Evolutionary conservation across 2,113 vertebrate genomes (phyloP), one percentile per base, ranked within the genome.

Genomic region (Clarias macrocephalus): DNA sequence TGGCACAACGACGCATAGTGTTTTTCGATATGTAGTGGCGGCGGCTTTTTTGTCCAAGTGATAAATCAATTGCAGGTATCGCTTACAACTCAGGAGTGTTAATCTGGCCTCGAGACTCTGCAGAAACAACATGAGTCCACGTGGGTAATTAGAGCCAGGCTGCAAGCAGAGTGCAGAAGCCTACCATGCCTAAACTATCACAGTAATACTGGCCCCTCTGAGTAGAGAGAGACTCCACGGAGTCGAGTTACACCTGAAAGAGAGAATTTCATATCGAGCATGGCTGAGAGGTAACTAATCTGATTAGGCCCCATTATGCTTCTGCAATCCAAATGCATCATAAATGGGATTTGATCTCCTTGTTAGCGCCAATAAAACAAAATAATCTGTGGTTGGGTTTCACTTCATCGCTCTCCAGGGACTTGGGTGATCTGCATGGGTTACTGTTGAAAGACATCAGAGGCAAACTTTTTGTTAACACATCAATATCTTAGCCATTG

Each of bases 181-280:
- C 72, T 66, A 65, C 57, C 11, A 56, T 82, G 63, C 72, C 80
- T 87, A 88, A 88, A 84, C 72, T 62, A 84, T 42, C 56, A 81
- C 30, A 84, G 19, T 68, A 52, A 84, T 85, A 72, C 70, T 90
- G 89, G 85, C 83, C 81, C 59, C 21, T 54, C 76, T 75, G 75
- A 88, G 84, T 68, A 73, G 77, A 72, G 82, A 80, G 65, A 84
- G 81, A 75, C 19, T 0, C 80, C 66, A 15, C 88, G 93, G 84
- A 83, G 94, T 90, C 23, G 13, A 81, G 92, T 95, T 95, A 94
- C 94, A 94, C 85, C 9, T 90, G 88, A 91, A 89, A 94, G 94
- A 93, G 92, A 93, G 92, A 94, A 93, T 85, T 85, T 92, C 94
- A 91, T 94, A 94, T 95, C 92, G 94, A 95, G 94, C 93, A 94